phyloP scores from a whole-genome alignment of 2,888 invertebrate genomes.

The Apotomis turbidana region DNA sequence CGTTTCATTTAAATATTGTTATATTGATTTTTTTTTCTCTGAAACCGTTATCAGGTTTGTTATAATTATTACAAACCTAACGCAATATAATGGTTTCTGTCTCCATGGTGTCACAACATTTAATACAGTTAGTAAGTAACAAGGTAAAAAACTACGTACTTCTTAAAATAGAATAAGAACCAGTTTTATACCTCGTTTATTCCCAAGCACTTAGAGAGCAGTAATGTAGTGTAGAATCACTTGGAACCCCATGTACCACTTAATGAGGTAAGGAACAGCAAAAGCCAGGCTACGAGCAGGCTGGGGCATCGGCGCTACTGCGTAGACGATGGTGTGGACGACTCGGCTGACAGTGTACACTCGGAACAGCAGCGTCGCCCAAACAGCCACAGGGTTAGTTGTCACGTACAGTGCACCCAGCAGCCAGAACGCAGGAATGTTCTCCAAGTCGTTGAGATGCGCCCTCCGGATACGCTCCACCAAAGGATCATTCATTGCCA shows the following conservation, averaged over 20 bases:
- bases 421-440: slow-evolving; percentile 81
- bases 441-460: slow-evolving; percentile 85
- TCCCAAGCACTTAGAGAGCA: slow-evolving; percentile 20
- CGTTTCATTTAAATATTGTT: too few species aligned
- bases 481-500: slow-evolving; percentile 69
- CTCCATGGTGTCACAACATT: not conserved
- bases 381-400: slow-evolving; percentile 70
- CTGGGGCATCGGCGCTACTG: slow-evolving; percentile 76
- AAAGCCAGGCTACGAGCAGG: slow-evolving; percentile 49
- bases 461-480: slow-evolving; percentile 82
- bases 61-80: too few species aligned
- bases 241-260: slow-evolving; percentile 42
- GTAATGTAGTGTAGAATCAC: slow-evolving; percentile 36
- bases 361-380: slow-evolving; percentile 61
- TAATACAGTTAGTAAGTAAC: not conserved
- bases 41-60: too few species aligned
- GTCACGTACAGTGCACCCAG: slow-evolving; percentile 77
- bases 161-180: not conserved
- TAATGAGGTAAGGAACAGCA: slow-evolving; percentile 41
- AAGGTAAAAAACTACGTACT: not conserved
- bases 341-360: slow-evolving; percentile 74
- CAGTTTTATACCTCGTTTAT: not conserved
- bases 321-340: slow-evolving; percentile 83
- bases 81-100: too few species aligned
- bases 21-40: too few species aligned